Percentiles rank a stretch among this genome's conserved stretches.
Conservation (phyloP, 2,797 vertebrate genomes). For the Tachyglossus aculeatus region DNA sequence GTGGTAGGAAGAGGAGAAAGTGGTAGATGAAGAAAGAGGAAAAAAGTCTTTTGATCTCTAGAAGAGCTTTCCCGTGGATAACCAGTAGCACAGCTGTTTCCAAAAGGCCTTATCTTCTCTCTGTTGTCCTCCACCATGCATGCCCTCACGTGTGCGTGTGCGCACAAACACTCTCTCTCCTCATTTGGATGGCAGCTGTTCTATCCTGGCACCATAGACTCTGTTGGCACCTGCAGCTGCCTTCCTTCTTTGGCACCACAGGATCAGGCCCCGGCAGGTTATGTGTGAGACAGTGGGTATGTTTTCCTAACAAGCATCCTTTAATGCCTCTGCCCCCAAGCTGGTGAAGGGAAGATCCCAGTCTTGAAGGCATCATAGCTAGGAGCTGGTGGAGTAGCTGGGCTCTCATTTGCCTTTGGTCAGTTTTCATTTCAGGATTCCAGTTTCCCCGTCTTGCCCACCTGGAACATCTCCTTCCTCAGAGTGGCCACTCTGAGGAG, state of each 20-base stretch:
- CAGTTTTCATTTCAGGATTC: slow-evolving; percentile 13
- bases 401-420: not conserved
- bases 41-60: not conserved
- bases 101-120: not conserved
- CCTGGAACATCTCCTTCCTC: not conserved
- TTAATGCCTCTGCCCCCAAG: not conserved
- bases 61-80: not conserved
- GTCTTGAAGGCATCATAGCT: not conserved
- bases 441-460: not conserved
- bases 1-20: not conserved
- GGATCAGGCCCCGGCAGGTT: not conserved
- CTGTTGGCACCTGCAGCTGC: not conserved
- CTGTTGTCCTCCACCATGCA: too few species aligned
- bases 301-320: not conserved
- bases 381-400: not conserved
- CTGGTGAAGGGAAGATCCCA: not conserved
- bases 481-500: not conserved
- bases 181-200: not conserved
- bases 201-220: too few species aligned
- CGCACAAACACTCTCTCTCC: too few species aligned
- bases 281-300: not conserved
- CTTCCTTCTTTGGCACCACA: not conserved
- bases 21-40: not conserved
- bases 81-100: not conserved
- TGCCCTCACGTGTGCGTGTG: too few species aligned